These are phyloP conservation scores for Zosterops lateralis DNA, from an alignment of 2,113 vertebrate genomes.

Conservation along the genomic window DNA sequence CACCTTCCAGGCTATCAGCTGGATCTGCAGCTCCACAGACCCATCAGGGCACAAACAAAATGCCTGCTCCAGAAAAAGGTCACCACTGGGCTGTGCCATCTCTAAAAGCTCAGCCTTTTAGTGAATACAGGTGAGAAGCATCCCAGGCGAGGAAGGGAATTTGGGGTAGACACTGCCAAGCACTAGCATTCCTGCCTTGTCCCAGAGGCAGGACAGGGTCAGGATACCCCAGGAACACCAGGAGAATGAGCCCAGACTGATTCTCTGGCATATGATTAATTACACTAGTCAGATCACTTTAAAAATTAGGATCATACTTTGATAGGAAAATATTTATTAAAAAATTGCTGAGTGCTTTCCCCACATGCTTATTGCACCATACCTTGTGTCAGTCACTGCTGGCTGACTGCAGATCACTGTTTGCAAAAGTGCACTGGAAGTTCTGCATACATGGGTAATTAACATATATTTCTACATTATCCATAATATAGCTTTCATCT, in stretches of 20 bases:
- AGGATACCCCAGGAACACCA: not conserved
- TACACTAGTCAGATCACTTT: not conserved
- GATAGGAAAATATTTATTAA: not conserved
- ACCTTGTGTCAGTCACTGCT: not conserved
- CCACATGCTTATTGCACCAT: not conserved
- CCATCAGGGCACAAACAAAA: not conserved
- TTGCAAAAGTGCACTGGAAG: not conserved
- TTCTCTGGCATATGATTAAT: not conserved
- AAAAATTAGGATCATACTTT: not conserved
- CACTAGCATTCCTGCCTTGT: not conserved
- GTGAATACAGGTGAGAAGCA: not conserved
- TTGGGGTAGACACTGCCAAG: not conserved
- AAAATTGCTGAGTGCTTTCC: not conserved
- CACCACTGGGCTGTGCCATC: not conserved
- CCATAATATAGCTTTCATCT: not conserved
- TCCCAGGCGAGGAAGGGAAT: not conserved
- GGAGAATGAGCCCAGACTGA: rapidly evolving
- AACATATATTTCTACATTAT: not conserved
- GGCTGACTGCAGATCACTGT: not conserved
- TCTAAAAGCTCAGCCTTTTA: not conserved
- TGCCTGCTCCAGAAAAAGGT: not conserved
- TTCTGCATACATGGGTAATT: not conserved
- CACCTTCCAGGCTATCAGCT: not conserved
- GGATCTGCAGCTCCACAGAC: not conserved
- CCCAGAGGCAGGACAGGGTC: not conserved